These are phyloP conservation scores for Palythoa grandiflora DNA, from an alignment of 92 coral and sea anemone genomes.

Conservation along the genomic window DNA sequence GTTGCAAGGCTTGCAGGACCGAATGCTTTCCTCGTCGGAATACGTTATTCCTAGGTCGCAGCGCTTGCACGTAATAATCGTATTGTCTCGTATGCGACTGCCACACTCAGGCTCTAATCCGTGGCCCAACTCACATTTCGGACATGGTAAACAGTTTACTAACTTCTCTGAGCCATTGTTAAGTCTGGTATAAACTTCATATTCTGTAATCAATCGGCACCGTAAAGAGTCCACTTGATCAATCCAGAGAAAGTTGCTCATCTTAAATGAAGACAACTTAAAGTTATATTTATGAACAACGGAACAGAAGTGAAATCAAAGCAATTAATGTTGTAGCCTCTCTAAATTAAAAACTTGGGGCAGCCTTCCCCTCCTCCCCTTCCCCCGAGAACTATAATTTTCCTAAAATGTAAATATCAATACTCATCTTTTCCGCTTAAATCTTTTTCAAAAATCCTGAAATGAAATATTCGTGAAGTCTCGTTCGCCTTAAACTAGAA, in stretches of 20 bases:
- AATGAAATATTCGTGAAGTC: no score
- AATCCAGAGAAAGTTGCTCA: not conserved
- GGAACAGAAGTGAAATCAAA: no score
- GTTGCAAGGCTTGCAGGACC: conserved; percentile 30
- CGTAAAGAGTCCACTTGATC: not conserved
- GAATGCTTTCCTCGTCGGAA: not conserved
- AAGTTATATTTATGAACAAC: not conserved
- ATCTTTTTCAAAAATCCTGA: no score
- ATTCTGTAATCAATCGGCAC: not conserved
- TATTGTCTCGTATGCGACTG: not conserved
- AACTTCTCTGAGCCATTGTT: not conserved
- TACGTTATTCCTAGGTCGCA: not conserved
- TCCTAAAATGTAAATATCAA: no score
- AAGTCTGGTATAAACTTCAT: not conserved
- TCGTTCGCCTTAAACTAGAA: no score
- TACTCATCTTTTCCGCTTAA: no score
- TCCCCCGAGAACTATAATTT: no score
- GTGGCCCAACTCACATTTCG: conserved; percentile 10
- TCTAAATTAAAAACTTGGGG: no score
- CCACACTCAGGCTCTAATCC: conserved; percentile 25
- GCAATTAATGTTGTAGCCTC: no score
- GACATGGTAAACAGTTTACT: conserved; percentile 1
- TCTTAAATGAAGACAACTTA: not conserved
- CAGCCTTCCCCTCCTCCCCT: no score
- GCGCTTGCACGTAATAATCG: not conserved